Conservation (phyloP, 2,113 vertebrate species). For the Calidris pugnax region DNA sequence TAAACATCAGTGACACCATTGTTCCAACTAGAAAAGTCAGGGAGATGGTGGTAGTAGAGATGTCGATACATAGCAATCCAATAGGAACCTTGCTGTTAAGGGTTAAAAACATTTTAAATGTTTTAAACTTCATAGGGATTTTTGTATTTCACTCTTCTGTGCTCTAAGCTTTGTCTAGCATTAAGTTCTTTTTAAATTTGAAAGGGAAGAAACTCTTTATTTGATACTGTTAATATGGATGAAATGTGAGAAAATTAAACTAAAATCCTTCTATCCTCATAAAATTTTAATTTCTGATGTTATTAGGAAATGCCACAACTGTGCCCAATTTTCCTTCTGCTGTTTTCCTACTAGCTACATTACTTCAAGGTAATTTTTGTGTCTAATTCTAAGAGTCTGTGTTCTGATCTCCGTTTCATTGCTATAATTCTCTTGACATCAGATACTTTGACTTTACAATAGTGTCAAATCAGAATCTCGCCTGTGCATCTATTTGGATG, state of each 20-base stretch:
- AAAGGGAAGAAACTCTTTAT: not conserved
- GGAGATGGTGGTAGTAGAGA: not conserved
- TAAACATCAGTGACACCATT: not conserved
- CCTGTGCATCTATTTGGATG: not conserved
- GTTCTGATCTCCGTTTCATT: slow-evolving; percentile 18
- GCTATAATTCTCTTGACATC: not conserved
- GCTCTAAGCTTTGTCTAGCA: not conserved
- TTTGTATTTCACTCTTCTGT: not conserved
- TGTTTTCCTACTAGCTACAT: not conserved
- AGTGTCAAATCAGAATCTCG: not conserved
- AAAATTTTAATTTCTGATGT: not conserved
- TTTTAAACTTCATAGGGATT: not conserved
- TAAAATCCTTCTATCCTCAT: not conserved
- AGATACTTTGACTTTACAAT: not conserved
- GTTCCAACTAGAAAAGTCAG: not conserved
- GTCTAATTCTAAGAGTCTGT: not conserved
- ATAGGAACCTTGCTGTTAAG: not conserved
- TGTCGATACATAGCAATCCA: not conserved
- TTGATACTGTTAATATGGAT: not conserved
- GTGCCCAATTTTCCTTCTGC: not conserved
- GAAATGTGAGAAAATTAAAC: not conserved
- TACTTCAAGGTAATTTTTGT: slow-evolving; percentile 10
- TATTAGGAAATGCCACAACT: not conserved
- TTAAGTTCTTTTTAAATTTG: not conserved
- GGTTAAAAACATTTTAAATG: not conserved